Conservation (phyloP, 1,140 invertebrate genomes). For the Dufourea novaeangliae region DNA sequence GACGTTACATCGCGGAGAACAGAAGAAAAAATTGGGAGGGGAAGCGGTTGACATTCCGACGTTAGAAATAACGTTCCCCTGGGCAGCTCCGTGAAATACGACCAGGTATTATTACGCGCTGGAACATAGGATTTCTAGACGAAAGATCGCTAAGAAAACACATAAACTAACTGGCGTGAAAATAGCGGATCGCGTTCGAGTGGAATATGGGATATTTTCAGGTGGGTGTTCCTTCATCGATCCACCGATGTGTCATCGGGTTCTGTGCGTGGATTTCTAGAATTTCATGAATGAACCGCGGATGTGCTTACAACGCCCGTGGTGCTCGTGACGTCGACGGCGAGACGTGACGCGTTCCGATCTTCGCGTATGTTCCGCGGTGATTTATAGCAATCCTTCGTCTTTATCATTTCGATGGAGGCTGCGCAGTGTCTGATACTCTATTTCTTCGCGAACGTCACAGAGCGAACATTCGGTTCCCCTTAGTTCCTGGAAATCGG, state of each 20-base stretch:
- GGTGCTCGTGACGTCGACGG: slow-evolving; percentile 14
- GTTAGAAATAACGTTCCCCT: slow-evolving; percentile 12
- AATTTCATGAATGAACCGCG: slow-evolving; percentile 43
- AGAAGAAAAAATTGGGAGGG: not conserved
- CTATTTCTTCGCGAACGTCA: not conserved
- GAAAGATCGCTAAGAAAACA: slow-evolving; percentile 35
- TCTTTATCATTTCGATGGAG: slow-evolving; percentile 13
- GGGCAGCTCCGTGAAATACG: not conserved
- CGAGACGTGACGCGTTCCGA: slow-evolving; percentile 37
- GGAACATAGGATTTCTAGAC: slow-evolving; percentile 18
- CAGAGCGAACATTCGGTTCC: not conserved
- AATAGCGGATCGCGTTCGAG: slow-evolving; percentile 8
- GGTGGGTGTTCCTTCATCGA: slow-evolving; percentile 26
- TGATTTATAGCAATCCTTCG: slow-evolving; percentile 11
- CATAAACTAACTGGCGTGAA: slow-evolving; percentile 11
- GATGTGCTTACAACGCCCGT: slow-evolving; percentile 7
- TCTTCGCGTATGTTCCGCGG: slow-evolving; percentile 15
- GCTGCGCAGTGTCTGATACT: not conserved
- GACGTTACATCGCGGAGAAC: not conserved
- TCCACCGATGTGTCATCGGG: slow-evolving; percentile 43
- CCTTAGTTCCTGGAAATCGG: not conserved
- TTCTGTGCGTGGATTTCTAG: slow-evolving; percentile 27
- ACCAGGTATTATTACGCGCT: slow-evolving; percentile 19
- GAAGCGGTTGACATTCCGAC: not conserved
- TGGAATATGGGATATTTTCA: slow-evolving; percentile 35